These are phyloP conservation scores for Hydrotaea diabolus DNA, from an alignment of 2,888 invertebrate genomes.

Conservation along the genomic window DNA sequence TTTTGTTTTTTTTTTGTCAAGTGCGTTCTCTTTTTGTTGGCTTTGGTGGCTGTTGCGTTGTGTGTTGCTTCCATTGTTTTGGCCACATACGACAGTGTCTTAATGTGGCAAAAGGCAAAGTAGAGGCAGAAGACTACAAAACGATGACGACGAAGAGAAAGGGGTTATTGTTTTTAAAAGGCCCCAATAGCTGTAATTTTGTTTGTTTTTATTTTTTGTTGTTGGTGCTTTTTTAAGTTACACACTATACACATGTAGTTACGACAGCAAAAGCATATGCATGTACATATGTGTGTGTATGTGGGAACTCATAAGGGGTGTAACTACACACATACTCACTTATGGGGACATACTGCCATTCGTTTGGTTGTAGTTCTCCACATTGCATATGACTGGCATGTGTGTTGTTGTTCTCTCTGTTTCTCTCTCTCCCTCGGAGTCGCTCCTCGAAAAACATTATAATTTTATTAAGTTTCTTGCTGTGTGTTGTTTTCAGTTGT, in stretches of 20 bases:
- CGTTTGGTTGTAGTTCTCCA: too few species aligned
- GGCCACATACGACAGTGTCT: slow-evolving; percentile 28
- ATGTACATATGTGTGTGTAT: background rate
- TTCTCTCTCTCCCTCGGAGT: background rate
- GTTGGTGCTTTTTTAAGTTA: slow-evolving; percentile 2
- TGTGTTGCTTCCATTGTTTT: slow-evolving; percentile 19
- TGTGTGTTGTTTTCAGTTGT: slow-evolving; percentile 47
- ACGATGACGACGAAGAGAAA: background rate
- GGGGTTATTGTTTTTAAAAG: slow-evolving; percentile 59
- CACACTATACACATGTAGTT: slow-evolving; percentile 20
- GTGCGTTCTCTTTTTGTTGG: slow-evolving; percentile 34
- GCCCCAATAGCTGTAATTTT: slow-evolving; percentile 49
- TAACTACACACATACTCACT: background rate
- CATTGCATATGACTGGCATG: background rate
- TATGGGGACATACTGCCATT: background rate
- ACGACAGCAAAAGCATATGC: background rate
- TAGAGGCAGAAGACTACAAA: background rate
- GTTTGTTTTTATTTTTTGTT: too few species aligned
- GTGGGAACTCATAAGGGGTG: background rate
- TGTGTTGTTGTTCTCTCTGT: background rate
- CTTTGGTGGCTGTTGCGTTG: too few species aligned
- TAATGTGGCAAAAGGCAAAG: background rate
- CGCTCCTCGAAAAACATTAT: slow-evolving; percentile 31
- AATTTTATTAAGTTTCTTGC: slow-evolving; percentile 53
- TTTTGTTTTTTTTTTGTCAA: slow-evolving; percentile 44